A percentile compares a stretch with the other conserved stretches of the same genome.
These are phyloP conservation scores for Chamaetylas fuelleborni DNA, from an alignment of 2,113 vertebrate genomes.

Conservation along the genomic window DNA sequence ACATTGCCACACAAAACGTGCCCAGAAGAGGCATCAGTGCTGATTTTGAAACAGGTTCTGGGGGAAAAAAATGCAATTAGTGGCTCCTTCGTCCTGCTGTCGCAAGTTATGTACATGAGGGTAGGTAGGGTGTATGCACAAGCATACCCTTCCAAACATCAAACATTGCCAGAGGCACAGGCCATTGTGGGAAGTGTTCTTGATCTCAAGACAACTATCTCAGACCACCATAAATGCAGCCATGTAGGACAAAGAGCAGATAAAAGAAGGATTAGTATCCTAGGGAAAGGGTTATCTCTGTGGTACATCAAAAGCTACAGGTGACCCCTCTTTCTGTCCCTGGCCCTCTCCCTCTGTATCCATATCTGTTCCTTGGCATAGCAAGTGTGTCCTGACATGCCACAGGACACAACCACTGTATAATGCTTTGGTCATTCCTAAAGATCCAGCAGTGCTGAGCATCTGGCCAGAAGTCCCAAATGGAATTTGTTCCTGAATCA, in stretches of 20 bases:
- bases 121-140: neutral
- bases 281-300: neutral
- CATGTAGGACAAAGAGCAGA: neutral
- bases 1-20: neutral
- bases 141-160: neutral
- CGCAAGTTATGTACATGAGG: rapidly evolving
- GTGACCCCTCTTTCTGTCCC: neutral
- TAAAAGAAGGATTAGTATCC: neutral
- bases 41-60: neutral
- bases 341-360: neutral
- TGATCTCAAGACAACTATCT: neutral
- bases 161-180: neutral
- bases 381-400: neutral
- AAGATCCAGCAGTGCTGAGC: neutral
- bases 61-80: rapidly evolving
- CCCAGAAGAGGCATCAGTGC: neutral
- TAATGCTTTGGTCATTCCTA: neutral
- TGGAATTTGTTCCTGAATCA: neutral
- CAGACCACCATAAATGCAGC: neutral
- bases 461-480: neutral
- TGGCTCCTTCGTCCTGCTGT: rapidly evolving
- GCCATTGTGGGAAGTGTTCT: neutral
- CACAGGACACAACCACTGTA: neutral
- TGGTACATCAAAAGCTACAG: neutral
- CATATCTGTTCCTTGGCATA: neutral